phyloP scores from a whole-genome alignment of 2,888 invertebrate genomes.

The Himalopsyche japonica region DNA sequence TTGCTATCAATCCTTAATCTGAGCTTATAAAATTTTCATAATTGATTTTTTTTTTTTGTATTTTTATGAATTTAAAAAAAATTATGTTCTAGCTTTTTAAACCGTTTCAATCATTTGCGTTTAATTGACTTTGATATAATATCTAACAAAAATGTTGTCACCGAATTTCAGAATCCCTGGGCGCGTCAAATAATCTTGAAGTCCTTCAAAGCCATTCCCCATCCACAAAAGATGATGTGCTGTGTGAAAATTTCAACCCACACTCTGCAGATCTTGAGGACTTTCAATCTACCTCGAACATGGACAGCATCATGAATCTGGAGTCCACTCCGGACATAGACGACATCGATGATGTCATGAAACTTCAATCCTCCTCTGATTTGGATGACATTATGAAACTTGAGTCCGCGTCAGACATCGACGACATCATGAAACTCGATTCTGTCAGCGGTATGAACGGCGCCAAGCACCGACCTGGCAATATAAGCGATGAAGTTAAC shows the following conservation, averaged over 20 bases:
- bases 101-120: background rate
- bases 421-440: background rate
- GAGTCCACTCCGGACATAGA: constrained; percentile 8
- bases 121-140: too few relatives aligned
- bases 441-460: background rate
- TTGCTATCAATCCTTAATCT: too few relatives aligned
- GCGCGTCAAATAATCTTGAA: constrained; percentile 16
- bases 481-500: background rate
- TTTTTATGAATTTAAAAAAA: too few relatives aligned
- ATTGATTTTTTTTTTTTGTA: too few relatives aligned
- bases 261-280: background rate
- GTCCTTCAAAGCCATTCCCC: background rate
- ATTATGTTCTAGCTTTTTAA: background rate
- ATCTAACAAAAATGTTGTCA: too few relatives aligned
- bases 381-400: background rate
- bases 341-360: constrained; percentile 6
- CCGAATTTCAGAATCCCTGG: constrained; percentile 15
- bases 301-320: constrained; percentile 8
- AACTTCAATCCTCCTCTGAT: background rate
- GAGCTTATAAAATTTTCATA: too few relatives aligned
- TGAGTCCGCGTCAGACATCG: background rate
- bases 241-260: background rate
- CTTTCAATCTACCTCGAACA: background rate
- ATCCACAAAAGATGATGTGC: background rate
- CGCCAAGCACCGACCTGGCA: background rate